Conservation (phyloP, 2,797 vertebrate species). For the Holocentrus rufus region DNA sequence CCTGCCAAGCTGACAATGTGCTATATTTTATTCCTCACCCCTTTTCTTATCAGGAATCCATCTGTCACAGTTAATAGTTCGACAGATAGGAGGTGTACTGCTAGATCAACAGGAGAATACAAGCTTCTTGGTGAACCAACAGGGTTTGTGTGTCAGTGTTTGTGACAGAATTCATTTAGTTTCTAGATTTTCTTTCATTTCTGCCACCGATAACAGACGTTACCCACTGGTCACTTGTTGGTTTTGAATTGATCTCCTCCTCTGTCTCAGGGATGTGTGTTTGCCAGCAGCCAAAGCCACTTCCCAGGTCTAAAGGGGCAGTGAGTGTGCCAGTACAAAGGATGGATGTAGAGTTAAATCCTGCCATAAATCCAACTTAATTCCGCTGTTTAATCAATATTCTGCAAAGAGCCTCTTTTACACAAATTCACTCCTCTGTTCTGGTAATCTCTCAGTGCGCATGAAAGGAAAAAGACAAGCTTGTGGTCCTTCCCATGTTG, state of each 20-base stretch:
- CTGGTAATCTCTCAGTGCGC: slow-evolving; percentile 41
- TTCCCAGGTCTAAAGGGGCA: slow-evolving; percentile 30
- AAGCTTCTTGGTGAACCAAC: slow-evolving; percentile 1
- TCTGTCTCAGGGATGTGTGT: not conserved
- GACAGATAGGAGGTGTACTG: not conserved
- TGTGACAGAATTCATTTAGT: slow-evolving; percentile 4
- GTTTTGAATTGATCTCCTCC: slow-evolving; percentile 14
- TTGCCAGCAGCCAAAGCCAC: slow-evolving; percentile 51
- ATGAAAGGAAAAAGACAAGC: slow-evolving; percentile 34
- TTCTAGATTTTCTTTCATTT: slow-evolving; percentile 1
- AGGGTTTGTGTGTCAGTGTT: slow-evolving; percentile 4
- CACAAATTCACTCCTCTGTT: slow-evolving; percentile 51
- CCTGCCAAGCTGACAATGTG: slow-evolving; percentile 30
- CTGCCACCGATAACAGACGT: slow-evolving; percentile 16
- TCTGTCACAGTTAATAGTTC: slow-evolving; percentile 42
- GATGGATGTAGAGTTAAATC: slow-evolving; percentile 62
- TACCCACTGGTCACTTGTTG: slow-evolving; percentile 2
- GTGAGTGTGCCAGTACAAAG: slow-evolving; percentile 36
- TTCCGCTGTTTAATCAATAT: slow-evolving; percentile 66
- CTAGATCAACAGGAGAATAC: slow-evolving; percentile 4
- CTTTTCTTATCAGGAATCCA: slow-evolving; percentile 31
- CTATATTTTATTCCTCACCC: slow-evolving; percentile 12
- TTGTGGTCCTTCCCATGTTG: slow-evolving; percentile 16
- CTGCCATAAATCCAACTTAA: slow-evolving; percentile 65
- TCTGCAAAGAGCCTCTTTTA: slow-evolving; percentile 38